Base-by-base conservation (phyloP, 2,113 vertebrate genomes). In the Callochromis pleurospilus region DNA sequence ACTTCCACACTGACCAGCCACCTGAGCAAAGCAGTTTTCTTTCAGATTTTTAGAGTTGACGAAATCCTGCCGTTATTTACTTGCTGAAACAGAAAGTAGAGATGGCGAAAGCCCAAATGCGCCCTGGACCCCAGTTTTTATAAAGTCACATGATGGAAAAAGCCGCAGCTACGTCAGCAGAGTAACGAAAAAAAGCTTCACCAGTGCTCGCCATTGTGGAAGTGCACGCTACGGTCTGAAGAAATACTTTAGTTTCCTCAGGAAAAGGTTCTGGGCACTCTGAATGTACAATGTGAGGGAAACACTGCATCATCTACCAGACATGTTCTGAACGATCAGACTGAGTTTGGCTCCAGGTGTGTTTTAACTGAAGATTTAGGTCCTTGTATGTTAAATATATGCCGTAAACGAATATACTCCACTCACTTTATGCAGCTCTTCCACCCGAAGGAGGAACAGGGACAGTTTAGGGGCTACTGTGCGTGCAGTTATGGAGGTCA, bases 301-400 rank as follows among this genome's bases (percentile, higher is more conserved):
- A 77, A 77, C 73, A 51, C 73, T 51, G 73, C 26, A 42, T 77
- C 29, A 31, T 51, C 10, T 77, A 77, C 24, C 26, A 31, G 42
- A 1, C 2, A 47, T 3, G 24, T 31, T 49, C 0, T 0, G 24
- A 24, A 19, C 0, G 29, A 47, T 77, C 6, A n/a, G 42, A 77
- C 73, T 51, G 45, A 33, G 11, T 31, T 51, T 51, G 45, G 45
- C 17, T 77, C 73, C 17, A 51, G 70, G 26, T 77, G 26, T 77
- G 9, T 49, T 17, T 49, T 21, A 65, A 21, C 19, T 65, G 19
- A 38, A n/a, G 60, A 77, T 77, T 77, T 51, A 3, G 45, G 6
- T 77, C 73, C 45, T 77, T 49, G 47, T 31, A 29, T 77, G 26
- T 26, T 26, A 31, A 31, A 77, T 19, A 31, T 1, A 1, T 77